Conservation (phyloP, 2,113 vertebrate genomes). For the Salvelinus alpinus region DNA sequence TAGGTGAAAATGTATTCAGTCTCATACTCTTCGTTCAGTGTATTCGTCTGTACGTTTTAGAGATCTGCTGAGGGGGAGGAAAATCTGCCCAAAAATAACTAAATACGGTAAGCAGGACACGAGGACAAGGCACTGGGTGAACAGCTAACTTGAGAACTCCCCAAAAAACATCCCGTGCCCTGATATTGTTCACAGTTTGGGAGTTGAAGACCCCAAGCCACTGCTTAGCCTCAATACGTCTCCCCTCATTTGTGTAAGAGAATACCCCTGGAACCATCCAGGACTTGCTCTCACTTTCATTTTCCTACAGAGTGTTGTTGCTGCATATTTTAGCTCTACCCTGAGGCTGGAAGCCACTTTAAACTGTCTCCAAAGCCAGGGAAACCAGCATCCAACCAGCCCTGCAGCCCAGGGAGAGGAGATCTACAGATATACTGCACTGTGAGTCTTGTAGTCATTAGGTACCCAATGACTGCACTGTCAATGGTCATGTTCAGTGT, state of each 20-base stretch:
- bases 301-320: slow-evolving; percentile 18
- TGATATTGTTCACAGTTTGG: slow-evolving; percentile 19
- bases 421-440: not conserved
- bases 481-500: not conserved
- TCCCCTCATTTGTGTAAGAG: slow-evolving; percentile 45
- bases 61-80: not conserved
- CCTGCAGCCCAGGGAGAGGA: too few relatives aligned
- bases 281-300: slow-evolving; percentile 23
- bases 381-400: too few relatives aligned
- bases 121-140: not conserved
- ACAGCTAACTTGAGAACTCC: not conserved
- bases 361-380: too few relatives aligned
- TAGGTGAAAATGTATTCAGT: not conserved
- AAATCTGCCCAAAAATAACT: not conserved
- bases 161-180: not conserved
- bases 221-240: slow-evolving; percentile 51
- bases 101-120: not conserved
- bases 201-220: slow-evolving; percentile 20
- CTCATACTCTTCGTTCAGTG: not conserved
- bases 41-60: not conserved
- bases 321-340: slow-evolving; percentile 46
- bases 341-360: not conserved
- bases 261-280: slow-evolving; percentile 20
- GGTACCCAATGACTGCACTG: slow-evolving; percentile 7
- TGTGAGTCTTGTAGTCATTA: slow-evolving; percentile 23